Conservation (phyloP, 2,888 invertebrate genomes). For the Reticulitermes lucifugus region DNA sequence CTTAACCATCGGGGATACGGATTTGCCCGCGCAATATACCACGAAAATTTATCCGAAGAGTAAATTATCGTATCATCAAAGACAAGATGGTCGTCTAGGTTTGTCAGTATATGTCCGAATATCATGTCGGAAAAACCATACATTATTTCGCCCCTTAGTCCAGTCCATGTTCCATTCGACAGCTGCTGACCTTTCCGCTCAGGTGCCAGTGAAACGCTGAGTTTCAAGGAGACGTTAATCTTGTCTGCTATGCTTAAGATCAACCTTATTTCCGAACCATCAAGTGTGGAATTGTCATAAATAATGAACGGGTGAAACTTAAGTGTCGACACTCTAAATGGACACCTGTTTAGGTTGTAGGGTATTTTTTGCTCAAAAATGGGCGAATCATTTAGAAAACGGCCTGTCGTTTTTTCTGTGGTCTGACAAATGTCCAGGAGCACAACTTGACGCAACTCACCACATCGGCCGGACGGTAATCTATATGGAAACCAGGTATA, state of each 20-base stretch:
- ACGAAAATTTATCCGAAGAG: not conserved
- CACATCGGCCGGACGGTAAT: not conserved
- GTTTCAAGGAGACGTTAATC: not conserved
- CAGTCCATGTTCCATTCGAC: constrained; percentile 14
- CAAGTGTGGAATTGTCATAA: not conserved
- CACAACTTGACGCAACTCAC: not conserved
- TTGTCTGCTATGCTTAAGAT: not conserved
- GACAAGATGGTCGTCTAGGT: constrained; percentile 13
- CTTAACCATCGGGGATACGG: constrained; percentile 15
- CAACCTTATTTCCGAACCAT: constrained; percentile 15
- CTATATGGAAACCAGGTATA: not conserved
- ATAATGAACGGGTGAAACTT: constrained; percentile 1
- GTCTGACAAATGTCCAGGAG: not conserved
- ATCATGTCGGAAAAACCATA: not conserved
- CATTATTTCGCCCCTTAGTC: not conserved
- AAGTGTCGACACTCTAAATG: not conserved
- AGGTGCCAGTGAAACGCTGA: not conserved
- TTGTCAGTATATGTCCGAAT: not conserved
- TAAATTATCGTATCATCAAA: not conserved
- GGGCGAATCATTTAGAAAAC: not conserved
- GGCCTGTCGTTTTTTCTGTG: not conserved
- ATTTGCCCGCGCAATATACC: constrained; percentile 7
- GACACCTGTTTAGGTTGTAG: not conserved
- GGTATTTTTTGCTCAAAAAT: not conserved
- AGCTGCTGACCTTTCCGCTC: constrained; percentile 3